Percentiles rank a stretch among this genome's conserved stretches.
Conservation (phyloP, 2,113 vertebrate genomes). For the Bostrychus sinensis region DNA sequence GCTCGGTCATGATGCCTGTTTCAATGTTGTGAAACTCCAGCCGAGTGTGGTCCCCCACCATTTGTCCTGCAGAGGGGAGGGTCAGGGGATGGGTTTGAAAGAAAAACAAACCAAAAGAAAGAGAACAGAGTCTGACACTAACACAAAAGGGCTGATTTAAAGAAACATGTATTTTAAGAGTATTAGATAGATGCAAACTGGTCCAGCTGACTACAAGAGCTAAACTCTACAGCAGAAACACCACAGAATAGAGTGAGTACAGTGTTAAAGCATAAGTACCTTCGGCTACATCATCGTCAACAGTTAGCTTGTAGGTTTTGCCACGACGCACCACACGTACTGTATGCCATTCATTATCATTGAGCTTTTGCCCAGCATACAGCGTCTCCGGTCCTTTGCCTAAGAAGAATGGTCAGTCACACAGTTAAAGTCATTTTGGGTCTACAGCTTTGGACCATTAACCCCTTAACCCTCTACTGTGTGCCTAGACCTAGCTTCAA, state of each 20-base stretch:
- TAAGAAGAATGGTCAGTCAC: constrained; percentile 83
- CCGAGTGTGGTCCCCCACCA: constrained; percentile 98
- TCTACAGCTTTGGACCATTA: constrained; percentile 57
- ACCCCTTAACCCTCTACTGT: neutral
- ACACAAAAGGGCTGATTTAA: constrained; percentile 78
- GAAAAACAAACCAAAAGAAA: constrained; percentile 76
- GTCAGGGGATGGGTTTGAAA: constrained; percentile 75
- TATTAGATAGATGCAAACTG: constrained; percentile 58
- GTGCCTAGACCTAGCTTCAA: neutral
- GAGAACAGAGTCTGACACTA: constrained; percentile 78
- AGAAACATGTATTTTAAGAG: constrained; percentile 66
- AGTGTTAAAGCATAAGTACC: constrained; percentile 82
- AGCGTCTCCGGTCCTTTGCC: constrained; percentile 99
- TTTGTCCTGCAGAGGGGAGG: constrained; percentile 87
- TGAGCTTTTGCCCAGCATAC: constrained; percentile 98
- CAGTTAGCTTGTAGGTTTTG: constrained; percentile 95
- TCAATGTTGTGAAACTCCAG: constrained; percentile 99
- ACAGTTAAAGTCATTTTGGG: constrained; percentile 81
- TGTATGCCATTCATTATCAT: constrained; percentile 99
- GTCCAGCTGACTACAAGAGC: constrained; percentile 26
- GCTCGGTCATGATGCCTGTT: constrained; percentile 97
- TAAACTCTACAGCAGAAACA: constrained; percentile 28
- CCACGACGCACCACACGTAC: constrained; percentile 96
- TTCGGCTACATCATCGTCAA: constrained; percentile 98
- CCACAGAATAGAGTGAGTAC: constrained; percentile 33